Base-by-base conservation (phyloP, 2,797 vertebrate species). In the Enteromius trimaculatus region DNA sequence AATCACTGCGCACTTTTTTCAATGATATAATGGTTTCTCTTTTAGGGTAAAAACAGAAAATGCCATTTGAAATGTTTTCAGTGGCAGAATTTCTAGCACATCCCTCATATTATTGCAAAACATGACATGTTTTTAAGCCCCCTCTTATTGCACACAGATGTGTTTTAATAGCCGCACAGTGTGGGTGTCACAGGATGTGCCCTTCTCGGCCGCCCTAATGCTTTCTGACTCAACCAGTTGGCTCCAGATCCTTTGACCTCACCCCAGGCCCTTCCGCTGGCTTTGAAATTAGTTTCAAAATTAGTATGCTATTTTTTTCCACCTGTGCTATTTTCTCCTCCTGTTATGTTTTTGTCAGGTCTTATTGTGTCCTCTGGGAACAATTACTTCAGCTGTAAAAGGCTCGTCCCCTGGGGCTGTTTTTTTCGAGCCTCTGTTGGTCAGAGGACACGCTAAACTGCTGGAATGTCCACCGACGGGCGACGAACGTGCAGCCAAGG, bases 221-320 rank as follows among this genome's bases (percentile, higher is more conserved):
- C 79, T 79, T 84, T 84, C 81, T 82, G 83, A 89, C 65, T 72
- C 19, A 69, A 64, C 44, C 71, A 60, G 75, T 83, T 85, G 81
- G 70, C 84, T 88, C 85, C n/a, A 66, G 66, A 74, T 68, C 49
- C 62, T 86, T 71, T 89, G 88, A 88, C 87, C 84, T 89, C 84
- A 84, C 88, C 86, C 71, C 79, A 72, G 86, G 87, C 71, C 23
- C 74, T 88, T 88, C 77, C 44, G 76, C 64, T 66, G 58, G 81
- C 80, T 58, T 82, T 83, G 66, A 82, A 85, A 88, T 86, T 88
- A 86, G 83, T 66, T 77, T 83, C 66, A 87, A 83, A 86, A 87
- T 87, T 84, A 89, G 77, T 79, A 89, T 87, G 87, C 70, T 84
- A 87, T 80, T 84, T 87, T 84, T 84, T 82, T 77, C 70, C 74